Percentiles rank a stretch among this genome's conserved stretches.
phyloP scores from a whole-genome alignment of 2,797 vertebrate species.

The Pelobates cultripes region DNA sequence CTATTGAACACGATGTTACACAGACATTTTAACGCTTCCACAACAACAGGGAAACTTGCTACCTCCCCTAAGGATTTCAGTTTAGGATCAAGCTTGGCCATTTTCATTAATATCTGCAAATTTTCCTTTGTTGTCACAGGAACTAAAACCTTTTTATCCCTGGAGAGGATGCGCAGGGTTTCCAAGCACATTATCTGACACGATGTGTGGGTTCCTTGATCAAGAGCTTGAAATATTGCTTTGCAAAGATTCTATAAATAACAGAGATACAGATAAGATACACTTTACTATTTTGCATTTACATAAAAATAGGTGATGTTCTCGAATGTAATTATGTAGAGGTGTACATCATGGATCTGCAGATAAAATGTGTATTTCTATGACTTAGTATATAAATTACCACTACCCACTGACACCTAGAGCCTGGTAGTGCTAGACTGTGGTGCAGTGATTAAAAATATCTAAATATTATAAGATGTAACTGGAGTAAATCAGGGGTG shows the following conservation, averaged over 20 bases:
- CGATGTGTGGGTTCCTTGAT: conserved; percentile 76
- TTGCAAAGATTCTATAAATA: conserved; percentile 85
- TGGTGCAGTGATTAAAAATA: no score
- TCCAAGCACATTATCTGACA: conserved; percentile 90
- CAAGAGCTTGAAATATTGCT: conserved; percentile 82
- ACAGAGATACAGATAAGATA: conserved; percentile 8
- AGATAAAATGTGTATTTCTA: no score
- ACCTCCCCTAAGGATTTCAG: conserved; percentile 75
- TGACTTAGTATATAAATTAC: no score
- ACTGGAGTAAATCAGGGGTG: no score
- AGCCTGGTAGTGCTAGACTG: no score
- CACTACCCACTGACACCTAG: no score
- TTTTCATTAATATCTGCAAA: conserved; percentile 84
- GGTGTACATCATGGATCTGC: no score
- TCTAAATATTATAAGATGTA: no score
- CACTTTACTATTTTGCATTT: no score
- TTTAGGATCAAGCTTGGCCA: conserved; percentile 77
- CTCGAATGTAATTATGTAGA: no score
- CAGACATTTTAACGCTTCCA: conserved; percentile 96
- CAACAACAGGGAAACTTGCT: conserved; percentile 80
- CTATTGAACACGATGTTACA: conserved; percentile 98
- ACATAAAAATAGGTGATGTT: no score
- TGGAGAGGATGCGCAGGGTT: conserved; percentile 93
- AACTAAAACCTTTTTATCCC: conserved; percentile 90
- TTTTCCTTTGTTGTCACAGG: conserved; percentile 90